Percentiles rank a stretch among this genome's conserved stretches.
These are phyloP conservation scores for Leptodactylus fuscus DNA, from an alignment of 2,113 vertebrate species.

Conservation along the genomic window DNA sequence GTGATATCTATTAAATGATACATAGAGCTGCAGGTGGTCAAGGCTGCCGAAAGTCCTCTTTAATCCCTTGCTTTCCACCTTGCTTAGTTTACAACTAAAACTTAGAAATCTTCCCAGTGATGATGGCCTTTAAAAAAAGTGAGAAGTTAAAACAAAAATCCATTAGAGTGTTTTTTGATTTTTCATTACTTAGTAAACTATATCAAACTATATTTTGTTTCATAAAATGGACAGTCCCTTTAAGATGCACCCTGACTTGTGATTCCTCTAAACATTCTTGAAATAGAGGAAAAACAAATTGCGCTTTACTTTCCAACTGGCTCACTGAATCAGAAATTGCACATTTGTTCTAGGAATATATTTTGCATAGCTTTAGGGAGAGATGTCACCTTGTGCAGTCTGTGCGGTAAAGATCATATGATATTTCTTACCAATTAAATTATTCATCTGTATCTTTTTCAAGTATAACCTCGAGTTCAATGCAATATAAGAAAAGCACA, in stretches of 20 bases:
- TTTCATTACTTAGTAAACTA: no score
- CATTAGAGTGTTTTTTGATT: no score
- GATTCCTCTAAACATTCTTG: background rate
- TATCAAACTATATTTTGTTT: no score
- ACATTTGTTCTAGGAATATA: background rate
- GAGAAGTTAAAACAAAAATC: no score
- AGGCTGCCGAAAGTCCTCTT: no score
- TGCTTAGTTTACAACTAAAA: no score
- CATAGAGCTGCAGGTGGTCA: no score
- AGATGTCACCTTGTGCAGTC: background rate
- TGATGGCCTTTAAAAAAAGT: no score
- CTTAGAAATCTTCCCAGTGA: no score
- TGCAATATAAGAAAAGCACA: slow-evolving; percentile 5
- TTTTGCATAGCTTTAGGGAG: slow-evolving; percentile 7
- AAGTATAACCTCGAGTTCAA: slow-evolving; percentile 9
- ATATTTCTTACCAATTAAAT: slow-evolving; percentile 14
- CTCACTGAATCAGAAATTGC: background rate
- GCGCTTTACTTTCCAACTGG: background rate
- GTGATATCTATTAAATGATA: no score
- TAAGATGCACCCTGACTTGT: background rate
- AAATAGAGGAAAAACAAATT: background rate
- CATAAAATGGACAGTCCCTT: background rate
- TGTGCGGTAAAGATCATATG: slow-evolving; percentile 7
- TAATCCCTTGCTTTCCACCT: no score
- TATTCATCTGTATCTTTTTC: slow-evolving; percentile 19